A percentile compares a stretch with the other conserved stretches of the same genome.
phyloP scores from a whole-genome alignment of 2,113 vertebrate species.

The Entomyzon cyanotis region DNA sequence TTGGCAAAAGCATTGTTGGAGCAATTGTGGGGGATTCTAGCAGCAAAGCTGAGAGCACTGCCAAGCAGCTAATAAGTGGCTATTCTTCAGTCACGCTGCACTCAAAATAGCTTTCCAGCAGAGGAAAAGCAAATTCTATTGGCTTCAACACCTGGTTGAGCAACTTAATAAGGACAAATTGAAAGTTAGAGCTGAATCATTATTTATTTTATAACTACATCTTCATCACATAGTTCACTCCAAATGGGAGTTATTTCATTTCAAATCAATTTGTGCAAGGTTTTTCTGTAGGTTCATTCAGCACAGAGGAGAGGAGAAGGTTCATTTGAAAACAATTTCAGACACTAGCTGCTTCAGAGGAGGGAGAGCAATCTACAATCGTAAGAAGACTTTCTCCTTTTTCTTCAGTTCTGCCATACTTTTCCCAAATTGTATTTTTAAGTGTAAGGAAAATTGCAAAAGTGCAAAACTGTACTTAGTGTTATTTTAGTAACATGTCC shows the following conservation, averaged over 20 bases:
- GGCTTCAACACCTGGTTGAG: slow-evolving; percentile 70
- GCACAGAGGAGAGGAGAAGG: neutral
- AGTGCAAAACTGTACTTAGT: neutral
- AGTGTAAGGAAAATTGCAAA: neutral
- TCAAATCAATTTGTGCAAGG: slow-evolving; percentile 29
- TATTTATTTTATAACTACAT: slow-evolving; percentile 67
- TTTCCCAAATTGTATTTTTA: neutral
- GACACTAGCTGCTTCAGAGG: slow-evolving; percentile 5
- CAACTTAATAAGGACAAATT: slow-evolving; percentile 67
- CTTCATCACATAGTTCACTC: slow-evolving; percentile 51
- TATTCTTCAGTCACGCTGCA: slow-evolving; percentile 48
- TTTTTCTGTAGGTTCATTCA: neutral
- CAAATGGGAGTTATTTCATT: slow-evolving; percentile 51
- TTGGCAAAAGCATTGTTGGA: slow-evolving; percentile 48
- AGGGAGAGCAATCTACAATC: neutral
- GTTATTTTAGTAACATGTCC: neutral
- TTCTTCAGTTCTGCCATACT: neutral
- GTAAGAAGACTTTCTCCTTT: neutral
- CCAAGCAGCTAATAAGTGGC: slow-evolving; percentile 51
- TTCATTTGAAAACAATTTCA: slow-evolving; percentile 43
- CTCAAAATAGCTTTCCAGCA: slow-evolving; percentile 61
- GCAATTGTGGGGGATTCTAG: slow-evolving; percentile 36
- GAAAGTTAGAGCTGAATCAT: slow-evolving; percentile 57
- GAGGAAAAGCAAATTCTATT: slow-evolving; percentile 63
- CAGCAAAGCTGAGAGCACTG: slow-evolving; percentile 35